phyloP scores from a whole-genome alignment of 2,113 vertebrate genomes.

The Pluvianellus socialis region DNA sequence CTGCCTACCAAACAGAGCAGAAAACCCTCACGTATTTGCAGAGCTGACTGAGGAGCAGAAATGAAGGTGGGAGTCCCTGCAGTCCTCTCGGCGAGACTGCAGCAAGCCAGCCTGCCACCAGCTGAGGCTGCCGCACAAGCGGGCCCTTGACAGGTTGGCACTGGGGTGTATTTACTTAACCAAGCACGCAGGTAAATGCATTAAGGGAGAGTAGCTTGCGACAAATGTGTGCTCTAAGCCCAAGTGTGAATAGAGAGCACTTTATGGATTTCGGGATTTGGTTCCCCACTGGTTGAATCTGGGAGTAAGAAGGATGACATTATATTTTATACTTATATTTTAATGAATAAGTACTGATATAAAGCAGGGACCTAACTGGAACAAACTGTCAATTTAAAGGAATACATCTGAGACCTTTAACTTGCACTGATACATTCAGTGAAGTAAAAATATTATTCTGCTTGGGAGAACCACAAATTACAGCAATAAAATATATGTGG shows the following conservation, averaged over 20 bases:
- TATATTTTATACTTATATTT: background rate
- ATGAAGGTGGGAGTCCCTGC: rapidly evolving
- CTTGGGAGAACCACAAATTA: conserved; percentile 54
- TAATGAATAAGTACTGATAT: conserved; percentile 4
- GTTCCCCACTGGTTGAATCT: background rate
- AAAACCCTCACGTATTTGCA: background rate
- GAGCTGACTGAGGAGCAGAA: background rate
- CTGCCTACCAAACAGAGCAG: background rate
- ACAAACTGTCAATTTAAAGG: conserved; percentile 51
- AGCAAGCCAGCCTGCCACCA: background rate
- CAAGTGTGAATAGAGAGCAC: background rate
- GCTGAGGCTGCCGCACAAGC: background rate
- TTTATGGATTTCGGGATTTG: background rate
- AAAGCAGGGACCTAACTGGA: conserved; percentile 16
- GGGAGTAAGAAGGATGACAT: background rate
- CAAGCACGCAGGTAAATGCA: rapidly evolving
- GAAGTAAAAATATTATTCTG: conserved; percentile 61
- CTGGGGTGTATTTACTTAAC: background rate
- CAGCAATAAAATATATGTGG: conserved; percentile 9
- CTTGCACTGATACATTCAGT: conserved; percentile 9
- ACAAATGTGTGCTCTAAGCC: background rate
- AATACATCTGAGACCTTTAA: conserved; percentile 47
- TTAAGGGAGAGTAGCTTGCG: background rate
- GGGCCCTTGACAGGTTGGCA: rapidly evolving
- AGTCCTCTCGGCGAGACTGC: background rate